Base-by-base conservation (phyloP, 2,113 vertebrate genomes). In the Zapus hudsonius region DNA sequence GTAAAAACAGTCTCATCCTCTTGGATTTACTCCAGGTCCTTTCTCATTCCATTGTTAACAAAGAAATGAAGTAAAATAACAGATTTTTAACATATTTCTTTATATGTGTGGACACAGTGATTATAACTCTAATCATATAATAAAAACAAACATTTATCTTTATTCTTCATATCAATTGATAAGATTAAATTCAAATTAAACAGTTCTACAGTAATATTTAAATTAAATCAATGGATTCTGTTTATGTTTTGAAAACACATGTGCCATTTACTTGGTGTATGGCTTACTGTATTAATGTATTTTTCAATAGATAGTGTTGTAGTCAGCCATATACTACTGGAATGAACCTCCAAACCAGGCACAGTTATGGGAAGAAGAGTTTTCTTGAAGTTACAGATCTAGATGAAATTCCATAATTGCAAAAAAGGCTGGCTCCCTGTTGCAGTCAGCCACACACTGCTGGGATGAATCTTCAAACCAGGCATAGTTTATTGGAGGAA, bases 81-180 rank as follows among this genome's bases (percentile, higher is more conserved):
- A 82, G 7, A n/a, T 4, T 59, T 70, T 27, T n/a, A n/a, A 17
- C n/a, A 85, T 29, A n/a, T 85, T 67, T 85, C 19, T 59, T 82
- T 20, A 78, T 44, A 78, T 44, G 22, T 78, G 5, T 59, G 81
- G 33, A 88, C 1, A n/a, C 38, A 90, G 25, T 70, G 42, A 80
- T 66, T 87, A 5, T 33, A 85, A 5, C 12, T 81, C 5, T 75
- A 66, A 15, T 33, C 94, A 40, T 7, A 87, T 8, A 84, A 61
- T 59, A 31, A 67, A 90, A 90, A 1, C 89, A 72, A 36, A 31
- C 36, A 27, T 81, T 92, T 76, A 72, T 88, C 27, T 81, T 92
- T 76, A 72, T 88, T 33, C 55, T 44, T 85, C 76, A 84, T 57
- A 78, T 85, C 17, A 40, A 13, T 33, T 23, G 20, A 38, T 82